A percentile compares a stretch with the other conserved stretches of the same genome.
Evolutionary conservation across 2,888 invertebrate genomes (phyloP).

Genomic region (Drosophila recens): DNA sequence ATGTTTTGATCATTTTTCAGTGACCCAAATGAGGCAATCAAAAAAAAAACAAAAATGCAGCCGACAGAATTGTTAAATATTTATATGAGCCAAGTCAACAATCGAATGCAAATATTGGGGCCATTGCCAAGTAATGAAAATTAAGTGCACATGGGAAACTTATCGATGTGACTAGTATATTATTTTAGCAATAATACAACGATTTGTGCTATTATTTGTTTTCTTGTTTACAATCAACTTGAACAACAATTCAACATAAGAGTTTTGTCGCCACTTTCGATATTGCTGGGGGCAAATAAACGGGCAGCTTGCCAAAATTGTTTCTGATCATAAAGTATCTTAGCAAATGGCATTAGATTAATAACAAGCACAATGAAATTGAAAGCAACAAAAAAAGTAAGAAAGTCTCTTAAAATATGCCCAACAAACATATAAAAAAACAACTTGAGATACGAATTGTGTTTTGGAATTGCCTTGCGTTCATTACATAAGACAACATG

Average conservation of each 20-base stretch:
- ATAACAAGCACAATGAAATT: slow-evolving; percentile 26
- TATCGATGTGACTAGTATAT: slow-evolving; percentile 29
- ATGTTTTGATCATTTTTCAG: slow-evolving; percentile 25
- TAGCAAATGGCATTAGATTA: slow-evolving; percentile 29
- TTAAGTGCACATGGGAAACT: slow-evolving; percentile 4
- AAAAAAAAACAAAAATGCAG: slow-evolving; percentile 15
- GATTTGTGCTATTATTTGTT: slow-evolving; percentile 25
- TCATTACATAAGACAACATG: slow-evolving; percentile 43
- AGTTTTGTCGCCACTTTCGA: slow-evolving; percentile 33
- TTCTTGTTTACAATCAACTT: slow-evolving; percentile 27
- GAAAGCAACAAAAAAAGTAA: slow-evolving; percentile 13
- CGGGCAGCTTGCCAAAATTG: slow-evolving; percentile 46
- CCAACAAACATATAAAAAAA: slow-evolving; percentile 1
- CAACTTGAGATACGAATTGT: slow-evolving; percentile 16
- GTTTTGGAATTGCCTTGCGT: neutral
- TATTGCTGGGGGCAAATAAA: slow-evolving; percentile 9
- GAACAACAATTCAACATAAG: slow-evolving; percentile 32
- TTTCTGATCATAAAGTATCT: slow-evolving; percentile 12
- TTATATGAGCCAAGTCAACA: slow-evolving; percentile 25
- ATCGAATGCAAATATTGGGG: slow-evolving; percentile 36
- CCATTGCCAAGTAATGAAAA: slow-evolving; percentile 46
- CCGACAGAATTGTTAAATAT: slow-evolving; percentile 32
- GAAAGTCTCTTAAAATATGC: slow-evolving; percentile 7
- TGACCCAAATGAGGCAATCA: slow-evolving; percentile 37
- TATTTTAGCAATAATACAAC: slow-evolving; percentile 28